A percentile compares a stretch with the other conserved stretches of the same genome.
Evolutionary conservation across 2,888 invertebrate genomes (phyloP).

Genomic region (Acronicta leporina): DNA sequence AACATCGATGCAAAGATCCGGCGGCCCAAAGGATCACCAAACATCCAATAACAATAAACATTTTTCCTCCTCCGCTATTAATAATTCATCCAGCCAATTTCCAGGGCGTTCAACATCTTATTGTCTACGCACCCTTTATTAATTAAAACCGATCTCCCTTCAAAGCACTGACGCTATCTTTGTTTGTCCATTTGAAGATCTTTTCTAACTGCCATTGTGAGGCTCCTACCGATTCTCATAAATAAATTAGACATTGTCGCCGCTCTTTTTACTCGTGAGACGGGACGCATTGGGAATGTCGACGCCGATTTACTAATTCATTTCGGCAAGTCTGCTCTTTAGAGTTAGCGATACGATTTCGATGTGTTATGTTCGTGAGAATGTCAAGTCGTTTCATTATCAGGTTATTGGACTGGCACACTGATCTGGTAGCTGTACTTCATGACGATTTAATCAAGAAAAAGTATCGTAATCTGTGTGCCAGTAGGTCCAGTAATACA

Average conservation of each 20-base stretch:
- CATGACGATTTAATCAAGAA: not conserved
- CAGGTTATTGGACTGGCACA: too few relatives aligned
- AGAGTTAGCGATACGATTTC: slow-evolving; percentile 61
- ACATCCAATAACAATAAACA: slow-evolving; percentile 39
- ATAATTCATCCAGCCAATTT: slow-evolving; percentile 60
- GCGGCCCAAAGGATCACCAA: slow-evolving; percentile 31
- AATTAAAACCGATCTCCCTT: slow-evolving; percentile 60
- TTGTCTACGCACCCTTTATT: slow-evolving; percentile 56
- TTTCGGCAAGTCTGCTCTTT: slow-evolving; percentile 74
- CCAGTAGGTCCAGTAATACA: not conserved
- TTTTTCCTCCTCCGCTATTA: slow-evolving; percentile 42
- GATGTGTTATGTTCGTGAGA: slow-evolving; percentile 17
- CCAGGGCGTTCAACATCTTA: slow-evolving; percentile 47
- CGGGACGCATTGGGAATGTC: slow-evolving; percentile 80
- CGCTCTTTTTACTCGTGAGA: slow-evolving; percentile 77
- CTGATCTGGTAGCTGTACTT: too few relatives aligned
- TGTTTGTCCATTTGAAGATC: slow-evolving; percentile 67
- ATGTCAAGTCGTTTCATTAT: not conserved
- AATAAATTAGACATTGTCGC: slow-evolving; percentile 82
- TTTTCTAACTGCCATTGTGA: slow-evolving; percentile 74
- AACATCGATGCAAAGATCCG: slow-evolving; percentile 18
- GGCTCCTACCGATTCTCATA: slow-evolving; percentile 78
- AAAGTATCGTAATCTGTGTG: not conserved
- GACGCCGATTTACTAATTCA: slow-evolving; percentile 85
- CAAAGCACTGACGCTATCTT: slow-evolving; percentile 68